Evolutionary conservation across 2,888 invertebrate genomes (phyloP).

Genomic region (Loripinus fragilis): DNA sequence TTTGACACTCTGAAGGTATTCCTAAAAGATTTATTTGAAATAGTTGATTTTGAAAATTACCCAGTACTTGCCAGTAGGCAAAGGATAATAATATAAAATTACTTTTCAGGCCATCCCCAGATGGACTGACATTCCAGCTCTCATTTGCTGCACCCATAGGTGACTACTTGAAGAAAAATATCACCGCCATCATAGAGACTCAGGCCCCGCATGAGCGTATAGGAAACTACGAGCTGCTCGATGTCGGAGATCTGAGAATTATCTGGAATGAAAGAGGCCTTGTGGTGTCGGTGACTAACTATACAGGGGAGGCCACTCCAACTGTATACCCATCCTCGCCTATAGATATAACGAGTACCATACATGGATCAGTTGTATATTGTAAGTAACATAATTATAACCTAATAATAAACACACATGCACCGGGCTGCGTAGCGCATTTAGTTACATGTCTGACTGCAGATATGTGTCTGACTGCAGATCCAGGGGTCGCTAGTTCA

Average conservation of each 20-base stretch:
- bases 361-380: slow-evolving; percentile 51
- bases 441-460: no score
- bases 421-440: no score
- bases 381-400: no score
- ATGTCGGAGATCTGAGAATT: slow-evolving; percentile 63
- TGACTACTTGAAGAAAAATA: slow-evolving; percentile 57
- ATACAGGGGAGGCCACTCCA: slow-evolving; percentile 57
- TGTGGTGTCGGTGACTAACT: slow-evolving; percentile 61
- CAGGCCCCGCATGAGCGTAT: slow-evolving; percentile 61
- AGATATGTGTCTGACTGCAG: no score
- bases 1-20: no score
- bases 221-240: slow-evolving; percentile 61
- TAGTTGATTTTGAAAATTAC: no score
- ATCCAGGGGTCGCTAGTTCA: no score
- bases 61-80: no score
- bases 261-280: slow-evolving; percentile 64
- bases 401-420: no score
- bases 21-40: no score
- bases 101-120: slow-evolving; percentile 46
- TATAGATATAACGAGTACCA: slow-evolving; percentile 40
- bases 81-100: no score
- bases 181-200: slow-evolving; percentile 58
- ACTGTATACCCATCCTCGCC: slow-evolving; percentile 50
- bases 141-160: slow-evolving; percentile 65
- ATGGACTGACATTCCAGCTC: slow-evolving; percentile 56